Base-by-base conservation (phyloP, 1,140 invertebrate genomes). In the Latrodectus geometricus region DNA sequence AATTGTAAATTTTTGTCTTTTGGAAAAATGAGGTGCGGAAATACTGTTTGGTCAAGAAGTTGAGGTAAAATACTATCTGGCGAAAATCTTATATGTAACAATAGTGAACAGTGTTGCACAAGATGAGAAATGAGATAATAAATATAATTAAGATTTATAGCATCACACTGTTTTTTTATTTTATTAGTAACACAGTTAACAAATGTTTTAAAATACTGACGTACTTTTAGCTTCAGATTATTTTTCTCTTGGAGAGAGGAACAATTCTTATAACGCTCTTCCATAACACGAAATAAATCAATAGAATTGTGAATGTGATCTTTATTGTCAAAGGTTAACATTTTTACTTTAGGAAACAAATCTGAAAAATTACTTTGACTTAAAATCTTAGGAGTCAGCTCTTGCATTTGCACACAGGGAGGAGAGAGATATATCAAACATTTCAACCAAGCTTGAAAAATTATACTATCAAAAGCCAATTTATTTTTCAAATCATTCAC, bases 381-480 rank as follows among this genome's bases (percentile, higher is more conserved):
- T 17, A 86, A 20, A 14, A 72, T 35, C 35, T 86, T 77, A 4
- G 8, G 23, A 49, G 83, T 68, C 12, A 85, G 50, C 11, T 76
- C 20, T 15, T 76, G 48, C 56, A 77, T 23, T 54, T 72, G 9
- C 49, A 23, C n/a, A 23, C 66, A 66, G 2, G 61, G 9, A 48
- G 83, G 65, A 8, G 8, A 49, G 9, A 78, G n/a, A 50, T 78
- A 54, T 52, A 86, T 49, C 0, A 61, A 15, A 15, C 75, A 72
- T 61, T 78, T 86, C 12, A 86, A 12, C 83, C 83, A 86, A 35
- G 75, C 69, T 0, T 78, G 66, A 70, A 86, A 78, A 48, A 78
- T 4, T 61, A 86, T 12, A 14, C n/a, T 21, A 48, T 21, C 48
- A 35, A 76, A 75, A 86, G 70, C 61, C 0, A 21, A 20, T 14